These are phyloP conservation scores for Chrysina gloriosa DNA, from an alignment of 2,888 invertebrate genomes.

Conservation along the genomic window DNA sequence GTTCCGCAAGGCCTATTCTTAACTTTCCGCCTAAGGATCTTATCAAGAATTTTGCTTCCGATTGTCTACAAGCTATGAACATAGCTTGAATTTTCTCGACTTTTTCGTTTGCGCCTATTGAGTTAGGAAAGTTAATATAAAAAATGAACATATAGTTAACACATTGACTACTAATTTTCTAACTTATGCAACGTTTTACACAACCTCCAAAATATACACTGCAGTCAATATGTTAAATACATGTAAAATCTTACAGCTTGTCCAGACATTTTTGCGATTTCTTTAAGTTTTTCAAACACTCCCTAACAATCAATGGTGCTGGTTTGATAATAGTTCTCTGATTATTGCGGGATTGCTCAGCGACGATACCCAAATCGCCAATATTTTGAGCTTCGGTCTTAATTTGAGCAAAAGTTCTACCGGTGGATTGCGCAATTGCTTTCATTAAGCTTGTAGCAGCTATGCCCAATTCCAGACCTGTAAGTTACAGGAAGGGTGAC, in stretches of 20 bases:
- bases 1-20: conserved; percentile 96
- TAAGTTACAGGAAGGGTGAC: conserved; percentile 23
- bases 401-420: conserved; percentile 85
- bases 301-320: conserved; percentile 77
- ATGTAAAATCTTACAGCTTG: conserved; percentile 68
- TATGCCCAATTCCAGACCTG: conserved; percentile 86
- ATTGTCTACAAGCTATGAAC: conserved; percentile 90
- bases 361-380: conserved; percentile 93
- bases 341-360: conserved; percentile 84
- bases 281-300: conserved; percentile 86
- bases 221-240: conserved; percentile 27
- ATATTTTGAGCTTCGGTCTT: conserved; percentile 76
- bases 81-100: conserved; percentile 90
- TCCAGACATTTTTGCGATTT: conserved; percentile 89
- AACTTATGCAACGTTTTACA: too few species aligned
- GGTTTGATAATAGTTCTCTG: conserved; percentile 92
- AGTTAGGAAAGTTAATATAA: too few species aligned
- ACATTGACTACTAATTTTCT: too few species aligned
- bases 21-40: conserved; percentile 93
- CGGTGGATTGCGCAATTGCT: conserved; percentile 91
- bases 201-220: too few species aligned
- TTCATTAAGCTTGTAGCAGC: conserved; percentile 96
- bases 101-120: too few species aligned
- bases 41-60: conserved; percentile 90
- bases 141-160: too few species aligned